Base-by-base conservation (phyloP, 2,888 invertebrate genomes). In the Tiliacea aurago region DNA sequence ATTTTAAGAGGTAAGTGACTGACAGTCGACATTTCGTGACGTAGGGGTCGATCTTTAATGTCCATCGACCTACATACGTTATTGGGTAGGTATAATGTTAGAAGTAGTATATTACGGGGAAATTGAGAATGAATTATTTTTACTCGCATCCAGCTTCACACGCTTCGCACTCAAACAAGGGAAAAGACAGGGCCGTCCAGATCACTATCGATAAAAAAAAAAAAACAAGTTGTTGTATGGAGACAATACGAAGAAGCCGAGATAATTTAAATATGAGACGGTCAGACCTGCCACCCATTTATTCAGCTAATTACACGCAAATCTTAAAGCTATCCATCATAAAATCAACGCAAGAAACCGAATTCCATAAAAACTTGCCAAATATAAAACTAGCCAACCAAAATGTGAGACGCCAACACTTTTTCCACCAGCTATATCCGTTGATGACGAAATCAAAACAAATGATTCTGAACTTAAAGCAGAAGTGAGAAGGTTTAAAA, bases 331-430 rank as follows among this genome's bases (percentile, higher is more conserved):
- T 69, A 84, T 88, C 85, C 78, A 89, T 87, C 87, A 87, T 80
- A 78, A 79, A 65, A 73, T 86, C 83, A 84, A 77, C 83, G 72
- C 59, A 73, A 70, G 71, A 83, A 61, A 73, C 55, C 53, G 74
- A 78, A 84, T 69, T 45, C 69, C 63, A 73, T 70, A 78, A 75
- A 78, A 81, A 70, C 41, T 63, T 80, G 81, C 73, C 81, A 80
- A 76, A 80, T 77, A 70, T 61, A 55, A 77, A 75, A 80, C 68
- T 62, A 78, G 85, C 80, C 76, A 65, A 72, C 67, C 75, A 87
- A 84, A 86, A 84, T 63, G 77, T 83, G 58, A 79, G 86, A 86
- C 87, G 90, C 87, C 85, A 80, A 79, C 33, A 67, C 33, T 70
- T 70, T 81, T 74, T 80, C 66, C 64, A 65, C 70, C 58, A 58